These are phyloP conservation scores for Meiosimyza decipiens DNA, from an alignment of 2,888 invertebrate species.

Conservation along the genomic window DNA sequence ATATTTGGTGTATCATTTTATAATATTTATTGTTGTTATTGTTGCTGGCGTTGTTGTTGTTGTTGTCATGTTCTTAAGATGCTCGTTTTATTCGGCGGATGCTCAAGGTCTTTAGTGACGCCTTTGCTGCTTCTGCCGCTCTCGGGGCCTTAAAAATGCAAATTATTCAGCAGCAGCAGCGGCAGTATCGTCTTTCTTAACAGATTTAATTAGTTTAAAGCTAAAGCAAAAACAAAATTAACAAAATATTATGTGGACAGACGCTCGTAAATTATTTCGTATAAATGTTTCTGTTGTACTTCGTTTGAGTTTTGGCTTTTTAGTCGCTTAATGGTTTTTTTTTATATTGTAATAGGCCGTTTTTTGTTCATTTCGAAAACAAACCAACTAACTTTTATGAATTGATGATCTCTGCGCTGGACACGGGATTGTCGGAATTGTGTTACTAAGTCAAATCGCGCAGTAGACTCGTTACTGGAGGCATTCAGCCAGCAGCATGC, in stretches of 20 bases:
- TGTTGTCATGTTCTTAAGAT: conserved; percentile 12
- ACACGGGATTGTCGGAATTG: conserved; percentile 28
- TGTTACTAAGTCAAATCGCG: conserved; percentile 42
- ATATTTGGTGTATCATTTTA: conserved; percentile 41
- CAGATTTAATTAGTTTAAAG: conserved; percentile 61
- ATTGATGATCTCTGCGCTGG: conserved; percentile 1
- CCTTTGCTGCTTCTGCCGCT: conserved; percentile 2
- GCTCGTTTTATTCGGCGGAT: not conserved
- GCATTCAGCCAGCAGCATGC: not conserved
- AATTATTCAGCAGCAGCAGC: conserved; percentile 51
- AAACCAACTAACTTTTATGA: not conserved
- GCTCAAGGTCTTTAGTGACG: conserved; percentile 23
- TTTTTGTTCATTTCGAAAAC: not conserved
- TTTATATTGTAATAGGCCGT: conserved; percentile 9
- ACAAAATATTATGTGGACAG: conserved; percentile 34
- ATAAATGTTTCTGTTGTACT: not conserved
- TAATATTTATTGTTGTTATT: conserved; percentile 45
- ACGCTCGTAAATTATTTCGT: not conserved
- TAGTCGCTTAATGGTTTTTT: too few relatives aligned
- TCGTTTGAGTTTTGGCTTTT: not conserved
- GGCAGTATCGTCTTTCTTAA: conserved; percentile 42
- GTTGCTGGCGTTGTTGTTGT: conserved; percentile 38
- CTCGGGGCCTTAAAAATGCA: conserved; percentile 50
- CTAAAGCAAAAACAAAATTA: conserved; percentile 50
- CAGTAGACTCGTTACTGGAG: not conserved